Evolutionary conservation across 2,888 invertebrate species (phyloP).

Genomic region (Erebia epiphron): DNA sequence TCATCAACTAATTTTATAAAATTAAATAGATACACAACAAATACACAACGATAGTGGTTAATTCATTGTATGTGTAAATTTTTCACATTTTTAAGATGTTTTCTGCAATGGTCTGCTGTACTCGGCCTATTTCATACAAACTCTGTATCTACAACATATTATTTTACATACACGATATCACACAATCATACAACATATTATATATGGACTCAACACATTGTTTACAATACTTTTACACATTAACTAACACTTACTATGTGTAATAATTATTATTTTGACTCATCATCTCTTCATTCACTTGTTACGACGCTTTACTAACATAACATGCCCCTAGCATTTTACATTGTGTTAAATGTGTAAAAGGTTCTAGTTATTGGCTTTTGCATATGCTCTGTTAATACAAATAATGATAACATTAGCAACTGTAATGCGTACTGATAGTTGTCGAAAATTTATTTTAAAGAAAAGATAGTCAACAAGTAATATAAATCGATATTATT

Average conservation of each 20-base stretch:
- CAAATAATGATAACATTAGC: slow-evolving; percentile 58
- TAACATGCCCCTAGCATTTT: slow-evolving; percentile 33
- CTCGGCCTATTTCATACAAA: slow-evolving; percentile 6
- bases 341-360: slow-evolving; percentile 48
- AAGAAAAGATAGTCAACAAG: slow-evolving; percentile 26
- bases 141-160: not conserved
- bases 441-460: slow-evolving; percentile 39
- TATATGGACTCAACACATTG: slow-evolving; percentile 10
- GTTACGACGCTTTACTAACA: slow-evolving; percentile 62
- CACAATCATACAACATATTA: not conserved
- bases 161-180: not conserved
- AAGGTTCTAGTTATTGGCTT: slow-evolving; percentile 61
- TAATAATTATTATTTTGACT: slow-evolving; percentile 8
- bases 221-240: slow-evolving; percentile 29
- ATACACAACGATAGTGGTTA: slow-evolving; percentile 56
- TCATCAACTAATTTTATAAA: slow-evolving; percentile 75
- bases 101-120: slow-evolving; percentile 30
- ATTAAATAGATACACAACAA: slow-evolving; percentile 66
- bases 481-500: slow-evolving; percentile 45
- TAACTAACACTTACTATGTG: slow-evolving; percentile 46
- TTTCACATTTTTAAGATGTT: slow-evolving; percentile 43
- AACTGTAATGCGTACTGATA: slow-evolving; percentile 81
- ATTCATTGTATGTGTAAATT: slow-evolving; percentile 2
- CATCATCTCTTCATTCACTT: slow-evolving; percentile 45
- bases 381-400: slow-evolving; percentile 71